These are phyloP conservation scores for Dendrolimus kikuchii DNA, from an alignment of 1,140 invertebrate genomes.

Conservation along the genomic window DNA sequence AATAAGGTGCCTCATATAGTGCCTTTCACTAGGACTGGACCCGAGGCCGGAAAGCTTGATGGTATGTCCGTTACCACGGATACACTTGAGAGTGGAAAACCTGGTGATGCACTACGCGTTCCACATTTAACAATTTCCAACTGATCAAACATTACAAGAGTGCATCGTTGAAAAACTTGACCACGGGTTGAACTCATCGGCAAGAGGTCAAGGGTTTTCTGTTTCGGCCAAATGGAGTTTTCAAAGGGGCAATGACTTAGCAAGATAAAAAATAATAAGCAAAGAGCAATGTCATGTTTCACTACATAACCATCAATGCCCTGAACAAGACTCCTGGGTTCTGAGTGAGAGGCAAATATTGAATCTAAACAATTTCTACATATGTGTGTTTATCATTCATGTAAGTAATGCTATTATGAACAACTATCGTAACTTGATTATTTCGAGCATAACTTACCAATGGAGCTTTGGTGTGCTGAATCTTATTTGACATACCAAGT, in stretches of 20 bases:
- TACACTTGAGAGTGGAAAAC: slow-evolving; percentile 70
- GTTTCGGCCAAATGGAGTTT: slow-evolving; percentile 69
- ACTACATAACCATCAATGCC: slow-evolving; percentile 31
- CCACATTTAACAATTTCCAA: slow-evolving; percentile 27
- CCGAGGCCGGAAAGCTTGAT: slow-evolving; percentile 70
- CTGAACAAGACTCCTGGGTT: slow-evolving; percentile 66
- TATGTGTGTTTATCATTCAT: slow-evolving; percentile 60
- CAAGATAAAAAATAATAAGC: slow-evolving; percentile 25
- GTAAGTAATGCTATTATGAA: slow-evolving; percentile 63
- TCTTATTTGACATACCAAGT: no score
- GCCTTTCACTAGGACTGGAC: slow-evolving; percentile 69
- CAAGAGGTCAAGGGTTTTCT: slow-evolving; percentile 69
- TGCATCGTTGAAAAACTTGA: slow-evolving; percentile 72
- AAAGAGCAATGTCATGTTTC: slow-evolving; percentile 11
- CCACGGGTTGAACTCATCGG: slow-evolving; percentile 52
- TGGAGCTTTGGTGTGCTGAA: no score
- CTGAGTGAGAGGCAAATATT: slow-evolving; percentile 66
- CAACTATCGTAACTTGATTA: slow-evolving; percentile 23
- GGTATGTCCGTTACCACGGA: slow-evolving; percentile 65
- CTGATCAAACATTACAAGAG: slow-evolving; percentile 30
- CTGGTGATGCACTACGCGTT: slow-evolving; percentile 64
- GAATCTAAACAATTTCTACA: slow-evolving; percentile 33
- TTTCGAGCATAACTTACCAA: no score
- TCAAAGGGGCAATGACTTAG: slow-evolving; percentile 40
- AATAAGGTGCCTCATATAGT: slow-evolving; percentile 68